Evolutionary conservation across 2,888 invertebrate genomes (phyloP), one percentile per base, ranked within the genome.

Genomic region (Diarsia rubi): DNA sequence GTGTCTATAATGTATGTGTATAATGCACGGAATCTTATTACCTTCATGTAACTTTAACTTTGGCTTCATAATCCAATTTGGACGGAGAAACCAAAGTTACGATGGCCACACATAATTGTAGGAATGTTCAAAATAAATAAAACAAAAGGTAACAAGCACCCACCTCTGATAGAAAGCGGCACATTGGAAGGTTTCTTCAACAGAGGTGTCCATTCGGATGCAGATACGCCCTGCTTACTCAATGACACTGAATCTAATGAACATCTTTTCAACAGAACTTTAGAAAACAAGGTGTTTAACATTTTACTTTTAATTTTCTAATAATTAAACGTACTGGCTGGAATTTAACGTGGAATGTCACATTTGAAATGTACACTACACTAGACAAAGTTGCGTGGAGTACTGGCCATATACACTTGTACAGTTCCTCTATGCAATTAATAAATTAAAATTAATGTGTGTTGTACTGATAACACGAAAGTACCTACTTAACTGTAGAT

Each of bases 201-300:
- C 79, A 95, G 86, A 11, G 95, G 95, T 31, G 94, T 93, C 91
- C 92, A 90, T 91, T 95, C 95, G 52, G 92, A 90, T 75, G 90
- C 87, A 87, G 87, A 87, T 76, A 67, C 84, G 63, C 75, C 85
- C 77, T 87, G 88, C 83, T 90, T 92, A 84, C 84, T 79, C 77
- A 86, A 83, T 72, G 90, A 88, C 86, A 90, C 89, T 73, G 88
- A 88, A 81, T 85, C 82, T 83, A 89, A 87, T 73, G 81, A 82
- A 76, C 85, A 84, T 79, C 88, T 87, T 64, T 81, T 80, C 79
- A 92, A 66, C 57, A 92, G 24, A 62, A 92, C 81, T 90, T 93
- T 93, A 79, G 85, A 86, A 76, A 92, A 82, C 73, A 91, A 90
- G 84, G 91, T 86, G 54, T 82, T 79, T 62, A 88, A 68, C 87